Base-by-base conservation (phyloP, 2,888 invertebrate species). In the Deilephila elpenor region DNA sequence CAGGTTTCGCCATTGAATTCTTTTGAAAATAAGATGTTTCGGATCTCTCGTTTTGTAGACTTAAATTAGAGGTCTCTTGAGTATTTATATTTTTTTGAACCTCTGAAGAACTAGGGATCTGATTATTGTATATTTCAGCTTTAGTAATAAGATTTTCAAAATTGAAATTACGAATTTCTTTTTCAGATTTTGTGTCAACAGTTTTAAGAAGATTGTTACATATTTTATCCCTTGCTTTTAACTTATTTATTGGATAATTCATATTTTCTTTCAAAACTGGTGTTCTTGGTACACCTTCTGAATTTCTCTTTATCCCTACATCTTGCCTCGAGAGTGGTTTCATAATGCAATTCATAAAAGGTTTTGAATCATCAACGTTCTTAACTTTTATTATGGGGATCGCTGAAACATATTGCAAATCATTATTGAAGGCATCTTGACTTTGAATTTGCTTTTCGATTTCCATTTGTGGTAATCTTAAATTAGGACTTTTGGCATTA, bases 131-230 rank as follows among this genome's bases (percentile, higher is more conserved):
- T 79, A 95, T 95, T 91, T 95, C 95, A 62, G 91, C 89, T 85
- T 95, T 95, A 1, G 95, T 94, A 82, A 95, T 95, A 60, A 95
- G 81, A 80, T 91, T 94, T 84, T 95, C 95, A 82, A 94, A 95
- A 88, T 95, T 95, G 76, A 91, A 95, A 77, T 91, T 91, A 73
- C 91, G 86, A 32, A 89, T 86, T 74, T 94, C 95, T 72, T 82
- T 87, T 78, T 93, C 93, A 19, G 86, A 71, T 82, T 90, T 92
- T 19, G 81, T 78, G 71, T 90, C 89, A 51, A 77, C 74, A 62
- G 73, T 82, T 84, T 88, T 92, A 19, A 80, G 76, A n/a, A 74
- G 74, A 75, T 78, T 87, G 59, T 70, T 74, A 73, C 76, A 82
- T 56, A 78, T 70, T 82, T 84, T 89, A 25, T 94, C 93, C 78